A percentile compares a stretch with the other conserved stretches of the same genome.
Conservation (phyloP, 1,140 invertebrate species). For the Planococcus citri region DNA sequence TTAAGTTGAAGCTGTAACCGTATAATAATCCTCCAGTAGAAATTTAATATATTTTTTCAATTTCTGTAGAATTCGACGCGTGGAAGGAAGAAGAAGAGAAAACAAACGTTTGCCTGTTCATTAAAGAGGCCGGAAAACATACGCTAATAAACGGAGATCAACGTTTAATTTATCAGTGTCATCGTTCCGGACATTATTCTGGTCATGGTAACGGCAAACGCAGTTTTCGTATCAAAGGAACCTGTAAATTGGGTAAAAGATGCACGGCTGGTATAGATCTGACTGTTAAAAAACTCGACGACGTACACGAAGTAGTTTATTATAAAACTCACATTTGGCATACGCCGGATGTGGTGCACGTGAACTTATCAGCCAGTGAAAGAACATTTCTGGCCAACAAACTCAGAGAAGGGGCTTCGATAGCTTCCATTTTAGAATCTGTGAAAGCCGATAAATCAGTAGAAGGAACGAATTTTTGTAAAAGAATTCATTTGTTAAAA, state of each 20-base stretch:
- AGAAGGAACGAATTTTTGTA: conserved; percentile 15
- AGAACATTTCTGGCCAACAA: conserved; percentile 6
- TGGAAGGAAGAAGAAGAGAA: conserved; percentile 17
- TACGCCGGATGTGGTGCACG: background rate
- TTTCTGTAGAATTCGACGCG: background rate
- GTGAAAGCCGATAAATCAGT: background rate
- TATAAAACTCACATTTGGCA: conserved; percentile 16
- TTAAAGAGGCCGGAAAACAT: conserved; percentile 5
- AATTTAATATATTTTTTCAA: background rate
- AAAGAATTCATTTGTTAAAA: conserved; percentile 16
- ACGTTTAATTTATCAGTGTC: conserved; percentile 9
- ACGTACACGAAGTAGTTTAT: conserved; percentile 8
- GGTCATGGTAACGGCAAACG: conserved; percentile 9
- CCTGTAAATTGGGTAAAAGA: conserved; percentile 9
- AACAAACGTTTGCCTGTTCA: conserved; percentile 3
- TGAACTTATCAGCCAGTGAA: conserved; percentile 4
- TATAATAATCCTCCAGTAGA: no score
- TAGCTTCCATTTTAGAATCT: background rate
- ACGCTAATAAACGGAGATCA: conserved; percentile 12
- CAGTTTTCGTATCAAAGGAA: conserved; percentile 10
- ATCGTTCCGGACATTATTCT: conserved; percentile 12
- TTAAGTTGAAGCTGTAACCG: background rate
- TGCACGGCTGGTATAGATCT: conserved; percentile 12
- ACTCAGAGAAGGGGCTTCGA: background rate
- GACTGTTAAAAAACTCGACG: background rate